Evolutionary conservation across 1,140 invertebrate genomes (phyloP), one percentile per base, ranked within the genome.

Genomic region (Cydia strobilella): DNA sequence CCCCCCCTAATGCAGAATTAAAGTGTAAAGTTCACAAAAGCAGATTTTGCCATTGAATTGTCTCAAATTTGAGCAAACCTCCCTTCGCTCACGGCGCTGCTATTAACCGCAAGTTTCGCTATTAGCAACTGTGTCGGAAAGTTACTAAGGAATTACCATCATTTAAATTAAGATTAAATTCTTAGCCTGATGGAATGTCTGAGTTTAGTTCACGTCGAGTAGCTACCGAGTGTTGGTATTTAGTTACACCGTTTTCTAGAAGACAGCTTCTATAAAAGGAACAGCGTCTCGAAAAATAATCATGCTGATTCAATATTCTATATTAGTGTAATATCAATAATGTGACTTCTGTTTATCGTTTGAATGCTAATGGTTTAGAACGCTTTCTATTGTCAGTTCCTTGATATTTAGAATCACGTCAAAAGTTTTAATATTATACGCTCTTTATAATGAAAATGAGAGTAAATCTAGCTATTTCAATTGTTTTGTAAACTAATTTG

Each of bases 21-120:
- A 88, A 71, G 4, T 87, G 74, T 80, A 88, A 89, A 75, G 88
- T 89, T 83, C 76, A 89, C 87, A 89, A 91, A 91, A 86, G 85
- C 83, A 88, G 87, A 89, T 91, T 90, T 90, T 87, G 86, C 86
- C 85, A 89, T 89, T 89, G 86, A 91, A 89, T 88, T 89, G 85
- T 87, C 85, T 87, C 79, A 83, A 88, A 89, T 81, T 86, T 86
- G 80, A 81, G 77, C 74, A 54, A 69, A 77, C 77, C 66, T 48
- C 66, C 82, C 75, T 45, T 71, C 79, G 13, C 77, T 75, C 75
- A 5, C 72, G 59, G 27, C 78, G 39, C 76, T 74, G 82, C 85
- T 86, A 87, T 88, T 87, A 90, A 88, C 88, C 86, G 78, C 88
- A 89, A 91, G 88, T 87, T 90, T 88, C 84, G 86, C 88, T 91